These are phyloP conservation scores for Alloscopus bannaensis DNA, from an alignment of 2,888 invertebrate genomes.

Conservation along the genomic window DNA sequence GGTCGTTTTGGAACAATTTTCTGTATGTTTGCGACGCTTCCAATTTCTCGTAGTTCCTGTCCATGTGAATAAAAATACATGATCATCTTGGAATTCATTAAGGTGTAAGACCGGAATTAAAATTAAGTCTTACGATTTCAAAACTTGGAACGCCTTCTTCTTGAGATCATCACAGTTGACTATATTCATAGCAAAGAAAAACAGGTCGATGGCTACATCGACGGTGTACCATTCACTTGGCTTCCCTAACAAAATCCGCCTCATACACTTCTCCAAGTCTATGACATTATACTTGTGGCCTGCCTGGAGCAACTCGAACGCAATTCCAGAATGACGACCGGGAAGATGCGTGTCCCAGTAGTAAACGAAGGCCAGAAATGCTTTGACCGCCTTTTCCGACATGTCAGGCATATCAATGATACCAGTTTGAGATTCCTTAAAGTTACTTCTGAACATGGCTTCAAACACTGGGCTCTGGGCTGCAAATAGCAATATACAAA, in stretches of 20 bases:
- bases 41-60: no score
- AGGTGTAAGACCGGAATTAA: no score
- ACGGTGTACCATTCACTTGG: not conserved
- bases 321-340: not conserved
- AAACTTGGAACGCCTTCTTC: no score
- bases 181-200: no score
- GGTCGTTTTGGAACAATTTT: no score
- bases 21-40: no score
- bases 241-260: not conserved
- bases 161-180: no score
- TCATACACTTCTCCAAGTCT: not conserved
- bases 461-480: conserved; percentile 11
- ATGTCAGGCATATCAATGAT: not conserved
- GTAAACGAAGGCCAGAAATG: not conserved
- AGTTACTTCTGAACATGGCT: not conserved
- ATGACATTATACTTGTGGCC: conserved; percentile 2
- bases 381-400: not conserved
- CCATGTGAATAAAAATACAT: no score
- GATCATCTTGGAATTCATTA: no score
- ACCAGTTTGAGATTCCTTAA: no score
- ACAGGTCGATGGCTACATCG: no score
- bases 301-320: not conserved
- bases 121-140: no score
- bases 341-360: not conserved
- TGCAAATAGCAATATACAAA: not conserved